Conservation (phyloP, 2,113 vertebrate species). For the Python bivittatus region DNA sequence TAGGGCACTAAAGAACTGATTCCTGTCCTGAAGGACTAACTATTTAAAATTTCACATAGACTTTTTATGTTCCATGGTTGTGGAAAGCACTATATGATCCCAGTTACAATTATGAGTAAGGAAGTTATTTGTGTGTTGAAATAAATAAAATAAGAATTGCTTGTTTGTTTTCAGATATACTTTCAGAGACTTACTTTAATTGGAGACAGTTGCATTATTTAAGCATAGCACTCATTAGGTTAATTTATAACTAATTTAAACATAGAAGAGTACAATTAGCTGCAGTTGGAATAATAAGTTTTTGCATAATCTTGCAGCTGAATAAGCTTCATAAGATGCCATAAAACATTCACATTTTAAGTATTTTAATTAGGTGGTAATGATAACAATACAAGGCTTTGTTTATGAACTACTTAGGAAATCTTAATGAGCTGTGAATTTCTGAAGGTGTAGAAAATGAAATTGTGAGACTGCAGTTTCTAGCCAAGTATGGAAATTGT, state of each 20-base stretch:
- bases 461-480: conserved; percentile 3
- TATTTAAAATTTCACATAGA: neutral
- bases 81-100: neutral
- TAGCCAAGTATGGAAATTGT: conserved; percentile 29
- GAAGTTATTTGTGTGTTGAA: conserved; percentile 19
- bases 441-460: conserved; percentile 61
- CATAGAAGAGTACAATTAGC: conserved; percentile 59
- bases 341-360: conserved; percentile 68
- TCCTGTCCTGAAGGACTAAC: neutral
- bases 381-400: conserved; percentile 67
- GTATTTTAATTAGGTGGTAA: conserved; percentile 74
- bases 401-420: conserved; percentile 73
- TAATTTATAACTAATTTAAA: conserved; percentile 44
- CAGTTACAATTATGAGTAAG: neutral
- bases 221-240: neutral
- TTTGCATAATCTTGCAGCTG: conserved; percentile 59
- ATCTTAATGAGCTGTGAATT: conserved; percentile 71
- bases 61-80: neutral
- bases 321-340: conserved; percentile 62
- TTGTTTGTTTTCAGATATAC: neutral
- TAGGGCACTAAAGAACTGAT: neutral
- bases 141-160: neutral
- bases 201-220: neutral
- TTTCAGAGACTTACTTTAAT: neutral
- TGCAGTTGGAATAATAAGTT: conserved; percentile 37